These are phyloP conservation scores for Epicampocera succincta DNA, from an alignment of 2,888 invertebrate species.

Conservation along the genomic window DNA sequence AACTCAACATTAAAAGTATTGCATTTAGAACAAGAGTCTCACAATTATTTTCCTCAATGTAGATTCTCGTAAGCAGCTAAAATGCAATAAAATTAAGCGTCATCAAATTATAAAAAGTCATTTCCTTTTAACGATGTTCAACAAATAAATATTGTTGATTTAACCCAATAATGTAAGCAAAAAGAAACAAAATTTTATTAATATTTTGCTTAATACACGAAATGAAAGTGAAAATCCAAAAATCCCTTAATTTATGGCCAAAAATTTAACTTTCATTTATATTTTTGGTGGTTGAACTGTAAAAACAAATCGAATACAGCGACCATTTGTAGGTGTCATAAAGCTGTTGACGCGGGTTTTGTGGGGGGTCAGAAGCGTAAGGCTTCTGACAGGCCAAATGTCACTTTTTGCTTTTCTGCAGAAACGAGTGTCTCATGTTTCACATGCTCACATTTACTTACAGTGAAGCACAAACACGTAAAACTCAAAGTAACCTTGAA, in stretches of 20 bases:
- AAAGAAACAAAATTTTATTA: conserved; percentile 3
- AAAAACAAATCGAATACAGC: conserved; percentile 15
- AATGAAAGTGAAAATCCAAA: conserved; percentile 65
- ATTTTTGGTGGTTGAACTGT: conserved; percentile 30
- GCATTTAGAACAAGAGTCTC: no score
- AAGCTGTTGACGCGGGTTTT: conserved; percentile 43
- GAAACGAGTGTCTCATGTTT: no score
- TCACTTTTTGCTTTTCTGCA: background rate
- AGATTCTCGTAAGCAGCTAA: background rate
- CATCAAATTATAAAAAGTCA: no score
- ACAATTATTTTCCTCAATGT: background rate
- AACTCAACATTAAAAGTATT: no score
- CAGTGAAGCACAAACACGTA: no score
- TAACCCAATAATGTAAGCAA: conserved; percentile 6
- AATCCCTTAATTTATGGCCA: conserved; percentile 64
- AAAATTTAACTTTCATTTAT: conserved; percentile 43
- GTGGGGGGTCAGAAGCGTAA: no score
- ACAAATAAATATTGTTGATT: background rate
- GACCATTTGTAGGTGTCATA: conserved; percentile 55
- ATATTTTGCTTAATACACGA: conserved; percentile 30
- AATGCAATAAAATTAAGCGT: no score
- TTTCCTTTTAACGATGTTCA: background rate
- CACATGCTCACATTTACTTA: background rate
- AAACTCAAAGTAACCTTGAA: no score
- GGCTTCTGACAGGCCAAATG: conserved; percentile 16